A percentile compares a stretch with the other conserved stretches of the same genome.
phyloP scores from a whole-genome alignment of 1,140 invertebrate genomes.

The Drosophila truncata region DNA sequence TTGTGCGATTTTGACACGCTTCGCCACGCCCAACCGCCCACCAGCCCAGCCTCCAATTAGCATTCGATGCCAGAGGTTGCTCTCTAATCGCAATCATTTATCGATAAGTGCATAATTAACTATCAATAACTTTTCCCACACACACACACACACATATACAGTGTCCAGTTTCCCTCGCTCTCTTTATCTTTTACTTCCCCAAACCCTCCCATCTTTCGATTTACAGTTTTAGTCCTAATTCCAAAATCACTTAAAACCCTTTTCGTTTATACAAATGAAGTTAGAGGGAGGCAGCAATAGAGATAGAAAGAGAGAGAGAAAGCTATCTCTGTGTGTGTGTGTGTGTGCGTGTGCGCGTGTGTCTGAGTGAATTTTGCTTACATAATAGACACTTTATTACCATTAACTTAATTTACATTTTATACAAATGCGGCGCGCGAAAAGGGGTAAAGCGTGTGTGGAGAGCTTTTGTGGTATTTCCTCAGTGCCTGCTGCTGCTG shows the following conservation, averaged over 20 bases:
- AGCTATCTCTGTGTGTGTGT: not conserved
- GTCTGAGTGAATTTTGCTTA: slow-evolving; percentile 52
- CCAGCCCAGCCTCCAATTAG: not conserved
- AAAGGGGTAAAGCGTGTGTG: slow-evolving; percentile 48
- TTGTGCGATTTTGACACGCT: slow-evolving; percentile 51
- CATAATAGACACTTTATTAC: slow-evolving; percentile 82
- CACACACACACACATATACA: not conserved
- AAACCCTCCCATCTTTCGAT: not conserved
- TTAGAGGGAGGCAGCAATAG: not conserved
- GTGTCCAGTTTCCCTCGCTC: not conserved
- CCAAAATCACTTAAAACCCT: slow-evolving; percentile 73
- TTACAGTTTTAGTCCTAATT: slow-evolving; percentile 43
- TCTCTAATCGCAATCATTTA: slow-evolving; percentile 34
- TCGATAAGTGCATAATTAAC: slow-evolving; percentile 50
- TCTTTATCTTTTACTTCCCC: not conserved
- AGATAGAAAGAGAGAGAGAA: not conserved
- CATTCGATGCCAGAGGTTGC: slow-evolving; percentile 6
- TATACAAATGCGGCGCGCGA: slow-evolving; percentile 72
- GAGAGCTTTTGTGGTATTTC: slow-evolving; percentile 34
- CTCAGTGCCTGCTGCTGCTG: slow-evolving; percentile 3
- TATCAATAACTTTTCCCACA: slow-evolving; percentile 38
- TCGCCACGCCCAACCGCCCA: not conserved
- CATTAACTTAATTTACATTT: slow-evolving; percentile 82
- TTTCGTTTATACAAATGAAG: slow-evolving; percentile 33
- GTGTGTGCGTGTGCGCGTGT: slow-evolving; percentile 2